Conservation (phyloP, 2,113 vertebrate species). For the Pterocles orientalis region DNA sequence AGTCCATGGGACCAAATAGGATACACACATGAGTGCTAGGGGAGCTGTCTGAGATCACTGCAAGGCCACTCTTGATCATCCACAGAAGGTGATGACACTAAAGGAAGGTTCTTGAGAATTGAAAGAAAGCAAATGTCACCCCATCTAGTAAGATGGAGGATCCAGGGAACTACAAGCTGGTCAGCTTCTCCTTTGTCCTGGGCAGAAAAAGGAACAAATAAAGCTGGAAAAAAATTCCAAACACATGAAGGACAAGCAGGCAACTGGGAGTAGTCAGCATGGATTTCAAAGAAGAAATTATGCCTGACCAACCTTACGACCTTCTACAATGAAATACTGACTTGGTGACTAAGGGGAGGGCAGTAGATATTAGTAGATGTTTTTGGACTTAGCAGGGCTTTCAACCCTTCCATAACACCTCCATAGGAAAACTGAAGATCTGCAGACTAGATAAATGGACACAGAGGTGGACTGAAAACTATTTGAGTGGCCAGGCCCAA, state of each 20-base stretch:
- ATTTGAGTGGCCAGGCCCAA: not conserved
- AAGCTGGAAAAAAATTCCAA: not conserved
- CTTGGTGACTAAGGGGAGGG: not conserved
- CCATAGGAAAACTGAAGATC: not conserved
- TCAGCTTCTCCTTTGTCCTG: not conserved
- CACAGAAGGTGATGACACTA: not conserved
- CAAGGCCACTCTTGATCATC: not conserved
- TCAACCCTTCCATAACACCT: not conserved
- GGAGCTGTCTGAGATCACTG: not conserved
- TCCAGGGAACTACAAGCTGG: not conserved
- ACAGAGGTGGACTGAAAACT: not conserved
- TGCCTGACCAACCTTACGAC: not conserved
- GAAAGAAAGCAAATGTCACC: not conserved
- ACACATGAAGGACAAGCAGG: not conserved
- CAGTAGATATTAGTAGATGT: not conserved
- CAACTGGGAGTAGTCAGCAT: not conserved
- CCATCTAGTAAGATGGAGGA: not conserved
- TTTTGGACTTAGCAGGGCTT: not conserved
- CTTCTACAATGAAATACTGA: too few relatives aligned
- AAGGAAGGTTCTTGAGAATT: not conserved
- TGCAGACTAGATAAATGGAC: not conserved
- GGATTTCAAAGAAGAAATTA: not conserved
- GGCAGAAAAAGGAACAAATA: not conserved
- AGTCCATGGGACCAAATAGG: not conserved
- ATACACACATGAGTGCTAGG: not conserved